Base-by-base conservation (phyloP, 2,113 vertebrate genomes). In the Rhinichthys klamathensis region DNA sequence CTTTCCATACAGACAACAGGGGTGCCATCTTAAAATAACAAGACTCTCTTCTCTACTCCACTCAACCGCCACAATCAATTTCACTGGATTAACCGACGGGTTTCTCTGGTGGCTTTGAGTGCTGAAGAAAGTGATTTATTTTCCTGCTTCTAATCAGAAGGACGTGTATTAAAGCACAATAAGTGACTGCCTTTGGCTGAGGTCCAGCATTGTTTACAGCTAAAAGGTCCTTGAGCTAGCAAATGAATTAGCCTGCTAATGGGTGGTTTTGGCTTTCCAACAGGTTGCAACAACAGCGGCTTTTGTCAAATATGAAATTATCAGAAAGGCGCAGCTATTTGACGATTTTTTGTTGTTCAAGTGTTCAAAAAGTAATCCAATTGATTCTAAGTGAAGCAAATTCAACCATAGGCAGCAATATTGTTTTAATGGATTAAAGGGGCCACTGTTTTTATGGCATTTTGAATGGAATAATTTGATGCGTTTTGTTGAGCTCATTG, bases 161-260 rank as follows among this genome's bases (percentile, higher is more conserved):
- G 76, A 78, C 76, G 82, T 85, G 49, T 90, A 81, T 72, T 60
- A 86, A 85, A 67, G 86, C 82, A 73, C 82, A 25, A 77, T 70
- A 75, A 85, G 54, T 70, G 67, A 82, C 86, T 46, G 85, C 27
- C 25, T 16, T n/a, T 93, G 92, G 92, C 88, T 58, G 12, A 32
- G 78, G 41, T 89, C 92, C 92, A 92, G 90, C 86, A 90, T 91
- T 94, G 91, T 93, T 93, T 93, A 91, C 90, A 88, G 82, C 85
- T 85, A 89, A 88, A 82, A 84, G 84, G 82, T 85, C 67, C 86
- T 86, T 60, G 88, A 88, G 80, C 23, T 84, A 87, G 88, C 76
- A 80, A 83, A 89, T 87, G 83, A 91, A 92, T 91, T 84, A 90
- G 86, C 76, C 60, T 86, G 84, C 84, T 86, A 13, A 87, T 56